Base-by-base conservation (phyloP, 2,797 vertebrate species). In the Lemur catta region DNA sequence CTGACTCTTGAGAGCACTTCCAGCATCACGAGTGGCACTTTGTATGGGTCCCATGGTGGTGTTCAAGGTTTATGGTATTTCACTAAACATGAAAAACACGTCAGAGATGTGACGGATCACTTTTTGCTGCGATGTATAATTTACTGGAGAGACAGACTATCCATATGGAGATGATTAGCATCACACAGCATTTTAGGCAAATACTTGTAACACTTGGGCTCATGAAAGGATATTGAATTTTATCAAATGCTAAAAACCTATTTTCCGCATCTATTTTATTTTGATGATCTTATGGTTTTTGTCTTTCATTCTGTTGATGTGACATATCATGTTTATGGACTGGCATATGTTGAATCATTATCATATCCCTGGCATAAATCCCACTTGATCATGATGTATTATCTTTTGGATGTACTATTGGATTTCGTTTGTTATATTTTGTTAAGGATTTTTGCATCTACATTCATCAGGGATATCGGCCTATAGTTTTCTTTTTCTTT, bases 41-140 rank as follows among this genome's bases (percentile, higher is more conserved):
- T 4, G 6, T 38, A 67, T 38, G 65, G 65, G 18, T 10, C n/a
- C 35, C 65, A 6, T n/a, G 65, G n/a, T 67, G 65, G n/a, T 35
- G n/a, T 5, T 67, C n/a, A 67, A 67, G 18, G 9, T 38, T 67
- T 67, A 35, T 11, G n/a, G 0, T 67, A 67, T 35, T 67, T 67
- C 65, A 67, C 18, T 35, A 67, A 67, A 67, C n/a, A 1, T 35
- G n/a, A 67, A 67, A 67, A 67, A 67, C 35, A 67, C 9, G 5
- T 38, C n/a, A 38, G 18, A 2, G 35, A 18, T 10, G 9, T 4
- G 0, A 5, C 18, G 38, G 65, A 67, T 12, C n/a, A 59, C 57
- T 67, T 67, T 67, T 67, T 67, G 67, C n/a, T 67, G n/a, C 18
- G 67, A 67, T 22, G 22, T 6, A 10, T 35, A 67, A 6, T 67